Conservation (phyloP, 92 coral and sea anemone genomes). For the Epizoanthus fatuus region DNA sequence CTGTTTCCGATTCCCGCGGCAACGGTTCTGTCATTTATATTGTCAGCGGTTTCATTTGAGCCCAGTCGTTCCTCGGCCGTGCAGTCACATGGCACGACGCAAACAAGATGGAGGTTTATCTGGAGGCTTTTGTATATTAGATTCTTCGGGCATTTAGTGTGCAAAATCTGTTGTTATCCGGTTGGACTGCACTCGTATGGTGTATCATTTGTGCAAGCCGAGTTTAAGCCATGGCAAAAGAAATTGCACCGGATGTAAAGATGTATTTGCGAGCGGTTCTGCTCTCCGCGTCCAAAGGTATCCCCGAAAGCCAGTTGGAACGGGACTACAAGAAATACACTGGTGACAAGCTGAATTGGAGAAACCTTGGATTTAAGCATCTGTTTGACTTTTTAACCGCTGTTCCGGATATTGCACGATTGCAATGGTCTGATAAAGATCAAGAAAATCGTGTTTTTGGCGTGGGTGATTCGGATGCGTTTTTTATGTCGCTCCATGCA, state of each 20-base stretch:
- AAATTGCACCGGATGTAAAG: constrained; percentile 74
- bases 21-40: no score
- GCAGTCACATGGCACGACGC: no score
- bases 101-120: no score
- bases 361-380: constrained; percentile 79
- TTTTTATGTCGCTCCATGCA: constrained; percentile 88
- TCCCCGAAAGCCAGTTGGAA: constrained; percentile 71
- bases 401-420: constrained; percentile 90
- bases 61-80: no score
- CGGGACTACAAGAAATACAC: constrained; percentile 72
- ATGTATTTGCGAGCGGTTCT: constrained; percentile 78
- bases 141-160: no score
- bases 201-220: no score
- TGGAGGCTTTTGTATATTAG: no score
- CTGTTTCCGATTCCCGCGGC: no score
- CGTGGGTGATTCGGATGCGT: constrained; percentile 59
- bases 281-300: constrained; percentile 78
- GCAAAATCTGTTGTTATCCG: no score
- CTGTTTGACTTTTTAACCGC: constrained; percentile 88
- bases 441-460: constrained; percentile 89
- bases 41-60: no score
- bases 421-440: constrained; percentile 87
- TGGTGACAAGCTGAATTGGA: constrained; percentile 59
- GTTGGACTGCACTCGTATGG: no score
- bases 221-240: constrained; percentile 65